Evolutionary conservation across 2,888 invertebrate genomes (phyloP), one percentile per base, ranked within the genome.

Genomic region (Habroteleia sp.): DNA sequence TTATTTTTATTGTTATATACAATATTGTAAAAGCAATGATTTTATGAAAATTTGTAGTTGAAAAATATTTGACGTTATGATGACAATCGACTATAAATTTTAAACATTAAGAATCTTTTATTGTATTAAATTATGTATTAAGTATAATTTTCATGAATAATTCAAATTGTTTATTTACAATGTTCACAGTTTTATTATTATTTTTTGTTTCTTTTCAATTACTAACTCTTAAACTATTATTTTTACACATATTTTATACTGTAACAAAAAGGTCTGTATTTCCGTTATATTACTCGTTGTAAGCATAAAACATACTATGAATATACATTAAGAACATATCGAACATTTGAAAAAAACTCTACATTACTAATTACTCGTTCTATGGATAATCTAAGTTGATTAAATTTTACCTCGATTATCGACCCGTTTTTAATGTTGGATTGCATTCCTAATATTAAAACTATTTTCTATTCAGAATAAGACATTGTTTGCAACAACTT

Each of bases 81-180:
- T 48, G n/a, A n/a, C n/a, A 63, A 63, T 65, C 52, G 44, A 54
- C 52, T 65, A 54, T 65, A 35, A 42, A 65, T 65, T 65, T 65
- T 54, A 20, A 27, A 35, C 1, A 17, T 65, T 65, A 65, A 44
- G 35, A n/a, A 31, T 5, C 37, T 65, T 50, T 27, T 29, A 48
- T 35, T 29, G n/a, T 27, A 23, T n/a, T n/a, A n/a, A n/a, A n/a
- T n/a, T n/a, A 13, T 44, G 6, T 6, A 11, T 54, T 39, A 39
- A 31, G 31, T 33, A 44, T 35, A n/a, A 16, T 52, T 52, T 27
- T 11, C 13, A 48, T 23, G 11, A 35, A 33, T 35, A 33, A 20
- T n/a, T n/a, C n/a, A 50, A 14, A 5, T 23, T 23, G 20, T 13
- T 50, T 35, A 50, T 14, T 29, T 46, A 11, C 27, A 8, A 8